A percentile compares a stretch with the other conserved stretches of the same genome.
These are phyloP conservation scores for Meiosimyza platycephala DNA, from an alignment of 2,888 invertebrate genomes.

Conservation along the genomic window DNA sequence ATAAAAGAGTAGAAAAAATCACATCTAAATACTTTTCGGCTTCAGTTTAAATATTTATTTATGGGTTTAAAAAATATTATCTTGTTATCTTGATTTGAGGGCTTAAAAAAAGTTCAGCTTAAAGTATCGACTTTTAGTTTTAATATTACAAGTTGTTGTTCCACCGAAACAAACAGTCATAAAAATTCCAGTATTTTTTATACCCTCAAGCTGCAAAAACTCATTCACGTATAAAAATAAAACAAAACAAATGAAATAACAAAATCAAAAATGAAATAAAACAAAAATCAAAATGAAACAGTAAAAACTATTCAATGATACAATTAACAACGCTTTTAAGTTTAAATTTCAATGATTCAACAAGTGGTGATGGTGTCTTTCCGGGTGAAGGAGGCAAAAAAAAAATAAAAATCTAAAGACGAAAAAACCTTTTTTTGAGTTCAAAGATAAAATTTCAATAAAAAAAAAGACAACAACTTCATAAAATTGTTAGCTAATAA, in stretches of 20 bases:
- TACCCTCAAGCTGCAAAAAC: slow-evolving; percentile 22
- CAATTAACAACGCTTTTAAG: no score
- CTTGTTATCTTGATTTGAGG: no score
- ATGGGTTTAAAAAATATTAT: no score
- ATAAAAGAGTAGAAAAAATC: no score
- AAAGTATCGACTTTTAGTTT: no score
- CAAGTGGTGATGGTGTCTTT: no score
- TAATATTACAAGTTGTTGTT: no score
- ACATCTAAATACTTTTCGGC: no score
- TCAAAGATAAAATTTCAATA: background rate
- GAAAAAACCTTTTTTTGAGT: background rate
- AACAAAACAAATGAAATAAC: background rate
- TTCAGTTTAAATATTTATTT: no score
- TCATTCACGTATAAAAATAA: background rate
- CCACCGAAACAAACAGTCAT: background rate
- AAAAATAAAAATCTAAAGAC: background rate
- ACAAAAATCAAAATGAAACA: background rate
- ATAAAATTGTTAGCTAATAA: background rate
- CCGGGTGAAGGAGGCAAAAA: background rate
- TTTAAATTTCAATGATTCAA: no score
- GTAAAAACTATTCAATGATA: no score
- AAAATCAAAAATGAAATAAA: slow-evolving; percentile 5
- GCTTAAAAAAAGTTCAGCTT: no score
- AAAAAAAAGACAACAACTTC: background rate
- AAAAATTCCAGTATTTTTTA: slow-evolving; percentile 4